These are phyloP conservation scores for Rhagonycha fulva DNA, from an alignment of 2,888 invertebrate genomes.

Conservation along the genomic window DNA sequence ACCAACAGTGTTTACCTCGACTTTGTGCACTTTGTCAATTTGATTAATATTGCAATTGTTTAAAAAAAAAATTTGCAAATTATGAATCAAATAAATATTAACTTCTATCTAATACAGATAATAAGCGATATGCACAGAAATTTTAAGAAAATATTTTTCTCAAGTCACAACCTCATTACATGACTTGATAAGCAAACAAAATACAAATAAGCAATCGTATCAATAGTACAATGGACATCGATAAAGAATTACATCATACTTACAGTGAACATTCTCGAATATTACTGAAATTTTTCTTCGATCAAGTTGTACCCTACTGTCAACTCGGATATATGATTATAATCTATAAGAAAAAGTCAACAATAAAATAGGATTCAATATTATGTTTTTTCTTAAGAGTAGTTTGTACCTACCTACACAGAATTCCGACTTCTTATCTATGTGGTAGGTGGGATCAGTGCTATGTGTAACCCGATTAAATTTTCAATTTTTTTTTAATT, in stretches of 20 bases:
- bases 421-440: no score
- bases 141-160: neutral
- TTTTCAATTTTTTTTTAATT: neutral
- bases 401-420: neutral
- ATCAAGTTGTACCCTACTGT: neutral
- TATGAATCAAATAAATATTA: neutral
- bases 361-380: neutral
- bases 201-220: neutral
- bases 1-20: neutral
- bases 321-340: neutral
- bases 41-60: neutral
- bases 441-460: neutral
- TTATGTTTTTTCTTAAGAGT: neutral
- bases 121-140: neutral
- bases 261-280: neutral
- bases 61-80: neutral
- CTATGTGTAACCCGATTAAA: neutral
- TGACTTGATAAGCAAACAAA: neutral
- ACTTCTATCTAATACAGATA: no score
- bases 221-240: neutral
- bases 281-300: neutral
- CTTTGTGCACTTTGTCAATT: neutral
- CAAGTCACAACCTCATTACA: neutral
- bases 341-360: constrained; percentile 4
- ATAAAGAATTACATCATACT: neutral